Conservation (phyloP, 2,888 invertebrate genomes). For the Hanleya hanleyi region DNA sequence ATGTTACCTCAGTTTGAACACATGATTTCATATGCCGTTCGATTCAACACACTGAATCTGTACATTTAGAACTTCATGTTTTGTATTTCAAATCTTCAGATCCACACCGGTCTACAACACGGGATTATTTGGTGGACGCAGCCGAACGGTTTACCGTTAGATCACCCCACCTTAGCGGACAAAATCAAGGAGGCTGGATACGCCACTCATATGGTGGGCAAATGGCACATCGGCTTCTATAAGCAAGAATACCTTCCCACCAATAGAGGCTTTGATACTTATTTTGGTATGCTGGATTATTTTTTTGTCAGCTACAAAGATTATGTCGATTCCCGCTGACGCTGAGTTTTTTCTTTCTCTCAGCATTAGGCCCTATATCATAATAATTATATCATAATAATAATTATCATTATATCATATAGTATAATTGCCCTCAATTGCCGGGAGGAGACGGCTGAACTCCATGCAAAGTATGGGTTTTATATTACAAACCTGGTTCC, state of each 20-base stretch:
- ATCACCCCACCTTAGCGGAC: conserved; percentile 63
- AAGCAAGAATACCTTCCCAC: conserved; percentile 73
- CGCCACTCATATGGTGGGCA: conserved; percentile 68
- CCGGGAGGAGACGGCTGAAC: no score
- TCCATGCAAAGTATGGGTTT: no score
- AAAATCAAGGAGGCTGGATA: conserved; percentile 65
- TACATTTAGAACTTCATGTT: no score
- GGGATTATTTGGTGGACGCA: conserved; percentile 62
- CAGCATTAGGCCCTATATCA: not conserved
- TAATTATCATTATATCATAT: no score
- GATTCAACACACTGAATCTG: no score
- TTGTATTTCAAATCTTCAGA: no score
- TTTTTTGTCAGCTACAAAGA: not conserved
- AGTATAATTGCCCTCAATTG: no score
- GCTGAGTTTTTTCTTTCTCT: not conserved
- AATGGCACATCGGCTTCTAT: conserved; percentile 76
- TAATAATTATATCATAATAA: no score
- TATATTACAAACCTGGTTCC: no score
- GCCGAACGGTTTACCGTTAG: conserved; percentile 62
- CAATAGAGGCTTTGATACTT: conserved; percentile 75
- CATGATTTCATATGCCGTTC: no score
- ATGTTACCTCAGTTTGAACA: no score
- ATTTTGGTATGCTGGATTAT: conserved; percentile 68
- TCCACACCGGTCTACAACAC: conserved; percentile 66
- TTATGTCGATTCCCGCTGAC: not conserved